Conservation (phyloP, 1,140 invertebrate genomes). For the Ruditapes philippinarum region DNA sequence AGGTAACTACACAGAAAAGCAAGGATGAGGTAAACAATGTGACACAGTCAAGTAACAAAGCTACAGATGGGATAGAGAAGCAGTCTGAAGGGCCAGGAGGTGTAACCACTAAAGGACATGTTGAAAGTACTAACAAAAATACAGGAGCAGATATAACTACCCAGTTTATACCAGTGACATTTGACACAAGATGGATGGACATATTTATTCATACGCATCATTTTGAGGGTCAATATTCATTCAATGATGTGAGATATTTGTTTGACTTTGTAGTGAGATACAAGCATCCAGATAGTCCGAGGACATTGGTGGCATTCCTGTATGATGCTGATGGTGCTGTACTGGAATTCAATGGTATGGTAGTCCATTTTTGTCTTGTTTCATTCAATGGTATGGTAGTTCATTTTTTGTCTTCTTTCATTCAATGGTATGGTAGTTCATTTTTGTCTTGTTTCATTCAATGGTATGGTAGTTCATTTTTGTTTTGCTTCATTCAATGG, state of each 20-base stretch:
- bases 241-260: neutral
- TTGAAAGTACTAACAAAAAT: neutral
- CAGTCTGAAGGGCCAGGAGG: neutral
- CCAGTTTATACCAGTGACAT: neutral
- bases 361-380: too few relatives aligned
- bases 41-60: neutral
- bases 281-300: constrained; percentile 6
- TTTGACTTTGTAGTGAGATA: constrained; percentile 44
- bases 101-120: neutral
- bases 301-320: neutral
- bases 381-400: too few relatives aligned
- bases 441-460: too few relatives aligned
- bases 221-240: constrained; percentile 35
- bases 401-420: too few relatives aligned
- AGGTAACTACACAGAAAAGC: neutral
- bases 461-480: too few relatives aligned
- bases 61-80: neutral
- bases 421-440: too few relatives aligned
- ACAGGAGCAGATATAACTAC: neutral
- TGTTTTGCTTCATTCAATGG: too few relatives aligned
- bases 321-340: constrained; percentile 49
- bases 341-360: constrained; percentile 58
- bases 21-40: neutral
- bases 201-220: constrained; percentile 29
- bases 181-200: constrained; percentile 50